phyloP scores from a whole-genome alignment of 2,888 invertebrate species.

The Drosophila siamana region DNA sequence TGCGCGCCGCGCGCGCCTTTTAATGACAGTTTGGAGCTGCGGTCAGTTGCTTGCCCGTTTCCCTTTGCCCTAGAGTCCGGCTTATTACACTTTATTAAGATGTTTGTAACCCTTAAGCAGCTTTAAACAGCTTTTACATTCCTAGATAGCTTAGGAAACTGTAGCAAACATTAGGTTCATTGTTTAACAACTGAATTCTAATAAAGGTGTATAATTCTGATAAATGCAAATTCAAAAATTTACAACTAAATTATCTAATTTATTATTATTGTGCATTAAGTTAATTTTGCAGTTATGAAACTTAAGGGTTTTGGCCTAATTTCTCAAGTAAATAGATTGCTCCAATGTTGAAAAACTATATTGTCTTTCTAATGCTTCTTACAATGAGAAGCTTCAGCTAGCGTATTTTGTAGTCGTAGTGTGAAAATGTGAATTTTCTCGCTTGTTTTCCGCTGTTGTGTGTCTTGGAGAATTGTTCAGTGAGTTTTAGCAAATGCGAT shows the following conservation, averaged over 20 bases:
- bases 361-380: too few relatives aligned
- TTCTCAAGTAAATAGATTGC: too few relatives aligned
- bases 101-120: constrained; percentile 1
- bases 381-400: constrained; percentile 1
- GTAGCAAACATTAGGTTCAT: too few relatives aligned
- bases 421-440: constrained; percentile 41
- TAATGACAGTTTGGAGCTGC: constrained; percentile 79
- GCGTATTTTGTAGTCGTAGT: constrained; percentile 49
- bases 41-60: constrained; percentile 42
- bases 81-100: neutral
- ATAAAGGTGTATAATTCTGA: too few relatives aligned
- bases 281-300: too few relatives aligned
- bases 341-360: too few relatives aligned
- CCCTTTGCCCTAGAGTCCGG: constrained; percentile 45
- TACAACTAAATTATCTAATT: too few relatives aligned
- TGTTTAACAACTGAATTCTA: too few relatives aligned
- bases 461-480: constrained; percentile 81
- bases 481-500: constrained; percentile 85
- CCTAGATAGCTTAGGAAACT: neutral
- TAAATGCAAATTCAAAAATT: too few relatives aligned
- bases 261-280: too few relatives aligned
- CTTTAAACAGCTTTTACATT: neutral
- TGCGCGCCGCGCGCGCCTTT: constrained; percentile 74
- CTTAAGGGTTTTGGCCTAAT: too few relatives aligned
- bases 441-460: constrained; percentile 42